Evolutionary conservation across 2,113 vertebrate genomes (phyloP), one percentile per base, ranked within the genome.

Genomic region (Phrynocephalus versicolor): DNA sequence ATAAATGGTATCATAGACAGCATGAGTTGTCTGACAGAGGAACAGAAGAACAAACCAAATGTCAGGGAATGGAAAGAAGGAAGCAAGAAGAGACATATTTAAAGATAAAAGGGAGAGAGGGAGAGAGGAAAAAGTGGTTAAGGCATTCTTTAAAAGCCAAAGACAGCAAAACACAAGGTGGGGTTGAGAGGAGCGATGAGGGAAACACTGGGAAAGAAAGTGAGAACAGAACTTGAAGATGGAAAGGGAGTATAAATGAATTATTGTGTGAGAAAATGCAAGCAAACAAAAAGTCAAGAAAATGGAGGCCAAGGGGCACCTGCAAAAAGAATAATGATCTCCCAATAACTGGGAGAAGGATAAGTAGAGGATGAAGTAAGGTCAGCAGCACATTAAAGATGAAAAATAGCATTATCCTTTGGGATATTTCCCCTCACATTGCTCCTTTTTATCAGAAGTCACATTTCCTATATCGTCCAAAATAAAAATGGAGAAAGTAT

Each of bases 321-420:
- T 88, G 30, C 89, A 93, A 85, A 90, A 82, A 89, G 16, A 64
- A 27, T 71, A 76, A 76, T 69, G 86, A 82, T 74, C 73, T 60
- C 78, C 87, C 89, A 93, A 88, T 88, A 85, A 74, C n/a, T 87
- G 82, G 30, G 8, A 37, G 75, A 80, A 89, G 86, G 87, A 51
- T 74, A 41, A 89, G 23, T 27, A 51, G 76, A 90, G 81, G 78
- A 14, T 21, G n/a, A 76, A n/a, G 85, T 8, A 58, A 82, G 85
- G 83, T 21, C 80, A 93, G 87, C 87, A 83, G 19, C 81, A 85
- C 67, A 69, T 71, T 69, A 77, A 69, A 58, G 57, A 80, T 88
- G 71, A 80, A 73, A 79, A 88, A 88, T 80, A 90, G 81, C 81
- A 79, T 67, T 0, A 0, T 89, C 65, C 72, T 85, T 93, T 88